Percentiles rank a stretch among this genome's conserved stretches.
phyloP scores from a whole-genome alignment of 2,113 vertebrate species.

The Triplophysa siluroides region DNA sequence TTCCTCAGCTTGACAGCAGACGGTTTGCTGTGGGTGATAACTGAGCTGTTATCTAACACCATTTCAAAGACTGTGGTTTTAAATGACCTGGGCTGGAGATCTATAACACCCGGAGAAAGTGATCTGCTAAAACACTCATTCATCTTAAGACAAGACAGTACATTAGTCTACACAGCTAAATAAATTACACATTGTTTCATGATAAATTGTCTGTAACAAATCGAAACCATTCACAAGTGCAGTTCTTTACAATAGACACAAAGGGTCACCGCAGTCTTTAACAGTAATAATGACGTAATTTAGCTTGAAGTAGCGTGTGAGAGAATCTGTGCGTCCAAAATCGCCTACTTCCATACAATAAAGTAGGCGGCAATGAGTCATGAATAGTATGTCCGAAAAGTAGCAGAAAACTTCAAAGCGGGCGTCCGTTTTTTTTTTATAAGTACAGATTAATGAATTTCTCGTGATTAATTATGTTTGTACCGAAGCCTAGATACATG shows the following conservation, averaged over 20 bases:
- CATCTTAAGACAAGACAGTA: too few species aligned
- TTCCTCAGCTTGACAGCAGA: constrained; percentile 3
- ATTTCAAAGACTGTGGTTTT: constrained; percentile 1
- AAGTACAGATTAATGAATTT: too few species aligned
- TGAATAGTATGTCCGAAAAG: too few species aligned
- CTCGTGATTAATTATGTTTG: too few species aligned
- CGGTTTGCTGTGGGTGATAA: constrained; percentile 6
- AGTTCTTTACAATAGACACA: background rate
- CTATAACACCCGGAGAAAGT: background rate
- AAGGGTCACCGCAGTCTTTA: background rate
- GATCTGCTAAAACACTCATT: too few species aligned
- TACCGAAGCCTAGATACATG: too few species aligned
- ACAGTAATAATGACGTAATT: background rate
- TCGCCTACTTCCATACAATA: too few species aligned
- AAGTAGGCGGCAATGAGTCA: too few species aligned
- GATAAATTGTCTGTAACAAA: background rate
- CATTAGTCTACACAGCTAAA: background rate
- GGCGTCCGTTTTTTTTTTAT: too few species aligned
- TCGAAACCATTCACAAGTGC: background rate
- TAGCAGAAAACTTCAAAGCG: too few species aligned
- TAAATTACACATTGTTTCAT: background rate
- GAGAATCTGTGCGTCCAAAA: too few species aligned
- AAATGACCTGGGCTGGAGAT: background rate
- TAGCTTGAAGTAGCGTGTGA: background rate
- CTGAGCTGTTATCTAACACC: background rate